phyloP scores from a whole-genome alignment of 2,888 invertebrate genomes.

The Alviniconcha strummeri region DNA sequence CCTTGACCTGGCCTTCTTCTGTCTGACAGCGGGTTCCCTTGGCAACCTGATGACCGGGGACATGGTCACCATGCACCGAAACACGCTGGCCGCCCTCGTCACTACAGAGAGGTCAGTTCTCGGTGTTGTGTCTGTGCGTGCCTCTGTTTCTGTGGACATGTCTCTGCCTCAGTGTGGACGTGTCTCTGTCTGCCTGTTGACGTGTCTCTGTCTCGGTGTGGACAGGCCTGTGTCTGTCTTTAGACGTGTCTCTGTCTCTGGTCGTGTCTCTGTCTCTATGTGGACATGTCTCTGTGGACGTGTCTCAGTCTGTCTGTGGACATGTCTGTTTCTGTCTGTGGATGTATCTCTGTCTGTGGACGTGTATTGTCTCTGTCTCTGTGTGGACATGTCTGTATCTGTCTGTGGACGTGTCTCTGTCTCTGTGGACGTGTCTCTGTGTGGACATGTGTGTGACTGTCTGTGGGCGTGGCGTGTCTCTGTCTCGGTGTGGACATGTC shows the following conservation, averaged over 20 bases:
- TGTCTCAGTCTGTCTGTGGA: slow-evolving; percentile 1
- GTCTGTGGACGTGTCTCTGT: no score
- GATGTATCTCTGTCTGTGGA: no score
- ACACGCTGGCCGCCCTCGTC: slow-evolving; percentile 65
- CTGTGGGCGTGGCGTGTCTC: no score
- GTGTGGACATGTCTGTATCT: not conserved
- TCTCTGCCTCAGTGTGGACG: not conserved
- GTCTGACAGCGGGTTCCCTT: slow-evolving; percentile 55
- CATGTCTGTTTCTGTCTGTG: no score
- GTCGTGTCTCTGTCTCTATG: not conserved
- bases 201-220: not conserved
- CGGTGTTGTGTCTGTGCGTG: not conserved
- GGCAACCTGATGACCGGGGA: slow-evolving; percentile 55
- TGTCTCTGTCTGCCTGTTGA: not conserved
- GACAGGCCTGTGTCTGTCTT: not conserved
- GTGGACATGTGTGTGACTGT: no score
- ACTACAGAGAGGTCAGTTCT: slow-evolving; percentile 43
- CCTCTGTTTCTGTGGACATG: not conserved
- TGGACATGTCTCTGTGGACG: not conserved
- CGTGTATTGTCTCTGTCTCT: not conserved
- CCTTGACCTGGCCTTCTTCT: not conserved
- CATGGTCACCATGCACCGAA: slow-evolving; percentile 53
- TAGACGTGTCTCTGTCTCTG: not conserved
- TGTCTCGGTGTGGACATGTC: no score
- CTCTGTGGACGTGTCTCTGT: no score